Base-by-base conservation (phyloP, 2,888 invertebrate genomes). In the Tiliacea citrago region DNA sequence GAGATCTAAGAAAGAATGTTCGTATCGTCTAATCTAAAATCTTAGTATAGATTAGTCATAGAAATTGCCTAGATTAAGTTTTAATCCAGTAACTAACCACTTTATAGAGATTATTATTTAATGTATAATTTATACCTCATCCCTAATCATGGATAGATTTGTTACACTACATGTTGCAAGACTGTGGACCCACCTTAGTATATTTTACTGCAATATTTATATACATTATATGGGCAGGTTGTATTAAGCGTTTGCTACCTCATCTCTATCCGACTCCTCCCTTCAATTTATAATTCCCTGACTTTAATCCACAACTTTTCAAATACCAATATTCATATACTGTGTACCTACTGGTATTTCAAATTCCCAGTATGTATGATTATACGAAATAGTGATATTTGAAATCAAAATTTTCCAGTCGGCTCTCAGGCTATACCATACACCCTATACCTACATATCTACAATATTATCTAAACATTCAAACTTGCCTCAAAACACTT, bases 391-490 rank as follows among this genome's bases (percentile, higher is more conserved):
- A 49, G 16, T n/a, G 16, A 8, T 51, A 61, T 18, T 60, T 47
- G 16, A 69, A 71, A 57, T 53, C 9, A 18, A 42, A n/a, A 69
- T 51, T 68, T 53, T 55, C 77, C 62, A 76, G 55, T 76, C 49
- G 69, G 75, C 79, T 74, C 53, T 77, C 84, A 84, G 66, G 63
- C 75, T 49, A 42, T 13, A 66, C 77, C 66, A n/a, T n/a, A n/a
- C n/a, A n/a, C n/a, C n/a, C n/a, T n/a, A n/a, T 76, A 73, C 65
- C 78, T 87, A 87, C 68, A 83, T 73, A 76, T 79, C 85, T 91
- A 86, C 70, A 57, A 79, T 81, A 86, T 81, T 89, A 88, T 87
- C 91, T 92, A 91, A 87, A 91, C 88, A 91, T 91, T 90, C 81
- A 89, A 90, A 91, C 86, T 65, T 68, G 82, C 58, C 55, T 86